Base-by-base conservation (phyloP, 2,797 vertebrate genomes). In the Antennarius maculatus region DNA sequence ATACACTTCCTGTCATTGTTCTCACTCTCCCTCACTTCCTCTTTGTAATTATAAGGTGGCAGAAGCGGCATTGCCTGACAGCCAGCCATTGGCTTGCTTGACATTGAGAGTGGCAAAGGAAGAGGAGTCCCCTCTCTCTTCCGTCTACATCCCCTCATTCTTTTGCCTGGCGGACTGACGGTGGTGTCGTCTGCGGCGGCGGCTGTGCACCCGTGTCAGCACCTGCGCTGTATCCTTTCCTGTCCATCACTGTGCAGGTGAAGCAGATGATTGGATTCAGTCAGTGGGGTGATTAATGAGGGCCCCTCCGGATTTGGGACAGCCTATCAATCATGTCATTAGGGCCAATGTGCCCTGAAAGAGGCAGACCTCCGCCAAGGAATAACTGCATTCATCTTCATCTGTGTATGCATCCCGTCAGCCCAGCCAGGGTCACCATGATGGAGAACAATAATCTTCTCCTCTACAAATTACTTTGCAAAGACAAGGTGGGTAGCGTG, bases 241-340 rank as follows among this genome's bases (percentile, higher is more conserved):
- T 96, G 96, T 95, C 96, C 89, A 93, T 98, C 97, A 98, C 93
- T 95, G 93, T 94, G 95, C 96, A 98, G 97, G 97, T 98, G 97
- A 98, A 97, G 96, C 97, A 99, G 95, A 97, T 98, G 97, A 99
- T 97, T 98, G 96, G 96, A 98, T 98, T 97, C 96, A 97, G 96
- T 97, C 96, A 96, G 94, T 86, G 86, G 92, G 86, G 92, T 98
- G 97, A 99, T 99, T 98, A 99, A 99, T 98, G 97, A 97, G 95
- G 95, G 96, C 96, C 96, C 95, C 95, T 95, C 95, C 88, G 92
- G 95, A 97, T 97, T 95, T 95, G 94, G 96, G 96, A 97, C 96
- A 97, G 96, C 97, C 95, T 98, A 99, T 99, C 97, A 98, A 99
- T 99, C 97, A 99, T 96, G 96, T 98, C 96, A 99, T 99, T 98